phyloP scores from a whole-genome alignment of 2,797 vertebrate species.

The Sebastes oblongus region DNA sequence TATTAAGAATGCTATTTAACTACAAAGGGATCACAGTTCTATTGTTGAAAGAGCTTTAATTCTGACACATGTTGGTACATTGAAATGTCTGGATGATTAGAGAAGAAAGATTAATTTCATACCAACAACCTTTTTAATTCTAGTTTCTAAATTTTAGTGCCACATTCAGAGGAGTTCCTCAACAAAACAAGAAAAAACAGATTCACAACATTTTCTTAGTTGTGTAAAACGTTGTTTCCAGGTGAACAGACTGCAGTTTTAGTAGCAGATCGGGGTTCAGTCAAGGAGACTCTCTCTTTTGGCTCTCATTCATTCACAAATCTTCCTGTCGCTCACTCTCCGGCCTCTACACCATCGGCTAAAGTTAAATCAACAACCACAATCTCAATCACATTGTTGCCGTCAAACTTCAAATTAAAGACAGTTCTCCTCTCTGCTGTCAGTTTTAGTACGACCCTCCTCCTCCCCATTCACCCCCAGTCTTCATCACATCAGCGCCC shows the following conservation, averaged over 20 bases:
- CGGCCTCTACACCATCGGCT: too few species aligned
- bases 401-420: too few species aligned
- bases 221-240: neutral
- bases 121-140: neutral
- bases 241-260: neutral
- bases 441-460: too few species aligned
- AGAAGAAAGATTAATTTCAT: neutral
- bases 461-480: too few species aligned
- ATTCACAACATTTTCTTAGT: neutral
- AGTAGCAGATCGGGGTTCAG: neutral
- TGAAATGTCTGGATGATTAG: neutral
- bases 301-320: too few species aligned
- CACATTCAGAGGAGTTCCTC: neutral
- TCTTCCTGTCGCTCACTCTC: too few species aligned
- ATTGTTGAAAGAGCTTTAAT: conserved; percentile 41
- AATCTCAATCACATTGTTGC: too few species aligned
- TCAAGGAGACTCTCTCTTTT: too few species aligned
- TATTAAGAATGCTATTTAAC: conserved; percentile 63
- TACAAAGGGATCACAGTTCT: conserved; percentile 44
- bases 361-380: too few species aligned
- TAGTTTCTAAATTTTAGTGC: neutral
- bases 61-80: neutral
- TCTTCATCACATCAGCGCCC: too few species aligned
- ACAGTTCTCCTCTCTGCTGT: too few species aligned
- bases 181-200: neutral